Evolutionary conservation across 2,113 vertebrate genomes (phyloP), one percentile per base, ranked within the genome.

Genomic region (Psammodynastes pulverulentus): DNA sequence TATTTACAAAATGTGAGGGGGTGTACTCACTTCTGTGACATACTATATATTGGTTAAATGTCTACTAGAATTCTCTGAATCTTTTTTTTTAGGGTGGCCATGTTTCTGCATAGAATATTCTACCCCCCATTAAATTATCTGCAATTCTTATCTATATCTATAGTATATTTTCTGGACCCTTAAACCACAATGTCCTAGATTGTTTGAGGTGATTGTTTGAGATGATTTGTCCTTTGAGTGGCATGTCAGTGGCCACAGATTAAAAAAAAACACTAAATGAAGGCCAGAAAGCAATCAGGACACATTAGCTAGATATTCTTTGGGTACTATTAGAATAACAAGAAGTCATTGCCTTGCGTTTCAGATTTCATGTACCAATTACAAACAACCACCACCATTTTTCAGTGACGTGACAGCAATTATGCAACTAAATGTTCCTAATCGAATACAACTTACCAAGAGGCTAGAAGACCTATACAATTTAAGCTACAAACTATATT

Each of bases 21-120:
- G n/a, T n/a, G n/a, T n/a, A n/a, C n/a, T n/a, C n/a, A n/a, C n/a
- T n/a, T n/a, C n/a, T n/a, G n/a, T n/a, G n/a, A n/a, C n/a, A n/a
- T n/a, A n/a, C n/a, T n/a, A n/a, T n/a, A 93, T 92, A 95, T 9
- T 56, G 53, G 93, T 92, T 92, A 0, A 93, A 94, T 51, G 54
- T 95, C 89, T 51, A 62, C 21, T 93, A 19, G 43, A 88, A 72
- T 19, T 90, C 58, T 56, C 58, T 92, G 85, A n/a, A 79, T 87
- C 34, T 12, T 91, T 58, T 89, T 10, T 90, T 53, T 88, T 43
- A 0, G n/a, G n/a, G n/a, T 0, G 87, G 34, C 84, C 43, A 39
- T 39, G 67, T 15, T 79, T 79, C 3, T 21, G 34, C 17, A 79
- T 79, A 39, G 72, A 79, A 79, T 79, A 79, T 79, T 43, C 34